phyloP scores from a whole-genome alignment of 2,888 invertebrate species.

The Nasonia oneida region DNA sequence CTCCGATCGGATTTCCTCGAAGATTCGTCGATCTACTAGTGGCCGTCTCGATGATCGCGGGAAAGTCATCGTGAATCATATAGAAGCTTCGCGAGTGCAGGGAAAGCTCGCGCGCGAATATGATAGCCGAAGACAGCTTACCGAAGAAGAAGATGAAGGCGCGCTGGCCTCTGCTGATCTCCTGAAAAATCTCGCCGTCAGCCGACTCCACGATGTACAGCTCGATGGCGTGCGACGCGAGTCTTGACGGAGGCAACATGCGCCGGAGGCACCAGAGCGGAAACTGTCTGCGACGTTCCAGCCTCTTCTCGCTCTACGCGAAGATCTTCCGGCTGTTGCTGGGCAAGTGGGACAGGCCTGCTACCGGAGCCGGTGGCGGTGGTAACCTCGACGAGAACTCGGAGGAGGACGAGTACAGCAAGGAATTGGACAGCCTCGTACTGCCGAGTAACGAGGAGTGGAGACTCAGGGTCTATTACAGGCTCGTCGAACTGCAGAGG shows the following conservation, averaged over 20 bases:
- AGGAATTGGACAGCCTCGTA: conserved; percentile 82
- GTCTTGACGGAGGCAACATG: background rate
- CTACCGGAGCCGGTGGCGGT: conserved; percentile 19
- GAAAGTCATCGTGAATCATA: background rate
- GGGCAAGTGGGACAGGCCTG: conserved; percentile 15
- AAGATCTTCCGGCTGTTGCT: conserved; percentile 55
- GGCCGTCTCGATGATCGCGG: background rate
- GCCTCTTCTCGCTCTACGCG: conserved; percentile 56
- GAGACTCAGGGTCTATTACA: conserved; percentile 85
- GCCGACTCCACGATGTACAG: background rate
- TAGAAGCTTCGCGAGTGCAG: too few species aligned
- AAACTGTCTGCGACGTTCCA: conserved; percentile 42
- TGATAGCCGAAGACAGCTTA: background rate
- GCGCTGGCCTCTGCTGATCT: background rate
- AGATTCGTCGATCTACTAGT: background rate
- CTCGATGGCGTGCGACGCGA: background rate
- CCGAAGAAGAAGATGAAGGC: background rate
- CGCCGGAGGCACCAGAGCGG: conserved; percentile 6
- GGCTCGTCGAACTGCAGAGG: conserved; percentile 85
- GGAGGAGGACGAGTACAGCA: conserved; percentile 68
- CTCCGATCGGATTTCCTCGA: background rate
- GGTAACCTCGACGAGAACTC: conserved; percentile 54
- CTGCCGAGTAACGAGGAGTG: conserved; percentile 87
- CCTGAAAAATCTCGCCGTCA: background rate
- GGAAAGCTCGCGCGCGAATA: background rate